Percentiles rank a stretch among this genome's conserved stretches.
phyloP scores from a whole-genome alignment of 2,797 vertebrate genomes.

The Epinephelus malabaricus region DNA sequence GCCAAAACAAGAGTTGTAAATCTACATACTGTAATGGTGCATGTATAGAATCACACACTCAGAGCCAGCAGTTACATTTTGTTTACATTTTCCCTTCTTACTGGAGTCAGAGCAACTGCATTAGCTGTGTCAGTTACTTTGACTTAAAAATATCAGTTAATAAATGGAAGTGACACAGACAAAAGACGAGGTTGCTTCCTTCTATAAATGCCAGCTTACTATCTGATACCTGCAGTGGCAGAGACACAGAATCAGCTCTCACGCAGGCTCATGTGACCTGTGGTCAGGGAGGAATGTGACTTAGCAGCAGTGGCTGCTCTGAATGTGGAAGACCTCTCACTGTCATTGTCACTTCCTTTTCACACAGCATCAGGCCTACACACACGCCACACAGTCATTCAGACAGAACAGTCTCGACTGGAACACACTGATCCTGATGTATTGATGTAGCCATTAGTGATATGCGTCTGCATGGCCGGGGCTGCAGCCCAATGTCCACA shows the following conservation, averaged over 20 bases:
- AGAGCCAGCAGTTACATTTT: not conserved
- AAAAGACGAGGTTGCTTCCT: conserved; percentile 14
- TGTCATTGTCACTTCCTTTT: conserved; percentile 36
- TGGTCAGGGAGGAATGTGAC: conserved; percentile 20
- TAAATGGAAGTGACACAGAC: not conserved
- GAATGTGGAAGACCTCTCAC: conserved; percentile 22
- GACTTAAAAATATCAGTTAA: not conserved
- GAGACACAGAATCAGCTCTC: not conserved
- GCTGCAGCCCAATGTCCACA: conserved; percentile 3
- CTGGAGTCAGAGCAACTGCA: not conserved
- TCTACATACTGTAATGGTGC: not conserved
- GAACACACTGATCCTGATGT: not conserved
- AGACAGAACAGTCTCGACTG: not conserved
- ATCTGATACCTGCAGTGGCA: not conserved
- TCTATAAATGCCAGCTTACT: not conserved
- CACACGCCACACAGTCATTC: not conserved
- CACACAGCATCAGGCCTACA: conserved; percentile 7
- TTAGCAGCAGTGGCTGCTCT: conserved; percentile 7
- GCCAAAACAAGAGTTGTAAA: not conserved
- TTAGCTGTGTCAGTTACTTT: not conserved
- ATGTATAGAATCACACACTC: not conserved
- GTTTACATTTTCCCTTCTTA: not conserved
- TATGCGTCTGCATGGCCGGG: conserved; percentile 3
- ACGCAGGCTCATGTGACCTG: not conserved
- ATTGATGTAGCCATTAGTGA: conserved; percentile 45